Conservation (phyloP, 2,888 invertebrate species). For the Acanthoscelides obtectus region DNA sequence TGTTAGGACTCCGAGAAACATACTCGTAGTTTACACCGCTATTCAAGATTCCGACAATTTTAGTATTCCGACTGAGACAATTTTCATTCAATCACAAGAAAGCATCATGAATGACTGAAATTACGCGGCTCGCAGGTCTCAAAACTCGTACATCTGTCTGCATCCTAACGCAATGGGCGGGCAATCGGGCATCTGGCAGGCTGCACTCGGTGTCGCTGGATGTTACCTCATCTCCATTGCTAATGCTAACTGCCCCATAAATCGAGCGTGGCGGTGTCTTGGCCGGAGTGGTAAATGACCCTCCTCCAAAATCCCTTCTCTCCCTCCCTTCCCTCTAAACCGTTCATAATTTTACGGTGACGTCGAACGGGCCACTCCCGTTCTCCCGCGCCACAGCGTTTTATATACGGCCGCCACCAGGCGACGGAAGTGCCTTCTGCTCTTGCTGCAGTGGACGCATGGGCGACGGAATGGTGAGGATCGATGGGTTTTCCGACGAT, state of each 20-base stretch:
- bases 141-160: background rate
- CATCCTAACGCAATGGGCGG: background rate
- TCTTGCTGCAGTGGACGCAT: background rate
- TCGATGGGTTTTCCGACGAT: too few relatives aligned
- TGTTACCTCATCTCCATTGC: constrained; percentile 37
- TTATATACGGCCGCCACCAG: background rate
- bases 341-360: background rate
- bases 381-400: too few relatives aligned
- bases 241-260: constrained; percentile 39
- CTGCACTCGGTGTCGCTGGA: background rate
- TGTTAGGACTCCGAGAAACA: too few relatives aligned
- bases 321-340: background rate
- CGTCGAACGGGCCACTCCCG: background rate
- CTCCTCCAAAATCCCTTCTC: background rate
- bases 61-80: too few relatives aligned
- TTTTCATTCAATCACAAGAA: too few relatives aligned
- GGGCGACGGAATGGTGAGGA: background rate
- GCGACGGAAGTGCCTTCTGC: background rate
- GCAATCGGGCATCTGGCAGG: too few relatives aligned
- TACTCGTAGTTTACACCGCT: too few relatives aligned
- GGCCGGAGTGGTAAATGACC: background rate
- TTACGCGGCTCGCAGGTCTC: too few relatives aligned
- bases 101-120: too few relatives aligned
- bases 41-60: too few relatives aligned
- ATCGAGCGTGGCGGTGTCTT: constrained; percentile 26